Conservation (phyloP, 1,140 invertebrate genomes). For the Littorina saxatilis region DNA sequence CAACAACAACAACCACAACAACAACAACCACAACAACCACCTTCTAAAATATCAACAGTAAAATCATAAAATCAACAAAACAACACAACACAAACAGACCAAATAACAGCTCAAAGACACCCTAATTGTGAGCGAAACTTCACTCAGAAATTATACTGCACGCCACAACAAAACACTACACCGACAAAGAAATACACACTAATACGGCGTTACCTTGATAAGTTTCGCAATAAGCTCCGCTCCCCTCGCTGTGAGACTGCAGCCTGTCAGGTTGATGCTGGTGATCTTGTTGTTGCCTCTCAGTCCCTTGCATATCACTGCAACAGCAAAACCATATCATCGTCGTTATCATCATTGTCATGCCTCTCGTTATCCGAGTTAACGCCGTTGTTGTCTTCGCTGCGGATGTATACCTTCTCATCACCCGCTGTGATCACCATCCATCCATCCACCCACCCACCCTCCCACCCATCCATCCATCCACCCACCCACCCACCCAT, state of each 20-base stretch:
- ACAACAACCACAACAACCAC: too few species aligned
- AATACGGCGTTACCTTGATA: slow-evolving; percentile 76
- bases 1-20: too few species aligned
- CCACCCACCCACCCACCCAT: too few species aligned
- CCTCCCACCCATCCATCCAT: too few species aligned
- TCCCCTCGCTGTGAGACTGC: slow-evolving; percentile 66
- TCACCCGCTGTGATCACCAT: background rate
- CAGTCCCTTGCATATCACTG: slow-evolving; percentile 73
- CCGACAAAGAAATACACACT: background rate
- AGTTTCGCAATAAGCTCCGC: slow-evolving; percentile 71
- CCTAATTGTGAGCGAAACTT: too few species aligned
- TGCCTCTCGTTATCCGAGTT: background rate
- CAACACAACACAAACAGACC: too few species aligned
- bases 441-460: background rate
- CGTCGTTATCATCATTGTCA: background rate
- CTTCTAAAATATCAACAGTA: too few species aligned
- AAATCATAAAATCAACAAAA: too few species aligned
- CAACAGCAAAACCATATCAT: slow-evolving; percentile 41
- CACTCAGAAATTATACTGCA: too few species aligned
- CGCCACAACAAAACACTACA: background rate
- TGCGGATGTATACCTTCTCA: too few species aligned
- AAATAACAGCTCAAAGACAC: too few species aligned
- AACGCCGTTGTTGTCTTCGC: background rate
- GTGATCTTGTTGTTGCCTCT: slow-evolving; percentile 72
- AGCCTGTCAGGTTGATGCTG: slow-evolving; percentile 72